These are phyloP conservation scores for Dryobotodes eremita DNA, from an alignment of 2,888 invertebrate genomes.

Conservation along the genomic window DNA sequence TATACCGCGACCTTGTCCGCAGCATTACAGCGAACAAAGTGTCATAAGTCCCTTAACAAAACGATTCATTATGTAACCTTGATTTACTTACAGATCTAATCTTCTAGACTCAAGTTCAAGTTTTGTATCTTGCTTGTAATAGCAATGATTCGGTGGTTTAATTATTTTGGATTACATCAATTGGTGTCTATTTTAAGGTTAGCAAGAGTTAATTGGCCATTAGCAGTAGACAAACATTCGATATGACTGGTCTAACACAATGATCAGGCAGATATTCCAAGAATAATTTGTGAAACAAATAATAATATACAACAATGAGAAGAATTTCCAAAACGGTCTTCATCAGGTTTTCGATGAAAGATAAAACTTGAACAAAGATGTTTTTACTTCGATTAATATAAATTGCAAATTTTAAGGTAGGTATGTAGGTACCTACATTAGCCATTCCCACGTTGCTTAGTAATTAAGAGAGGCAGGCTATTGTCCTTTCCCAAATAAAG, in stretches of 20 bases:
- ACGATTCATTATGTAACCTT: constrained; percentile 61
- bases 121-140: constrained; percentile 41
- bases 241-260: not conserved
- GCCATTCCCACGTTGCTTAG: constrained; percentile 8
- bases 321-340: not conserved
- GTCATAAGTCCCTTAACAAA: constrained; percentile 51
- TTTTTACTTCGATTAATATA: not conserved
- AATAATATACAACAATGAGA: not conserved
- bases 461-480: not conserved
- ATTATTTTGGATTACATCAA: constrained; percentile 11
- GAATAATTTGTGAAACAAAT: no score
- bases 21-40: constrained; percentile 33
- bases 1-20: constrained; percentile 37
- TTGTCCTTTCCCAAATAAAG: constrained; percentile 24
- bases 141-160: constrained; percentile 57
- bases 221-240: not conserved
- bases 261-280: not conserved
- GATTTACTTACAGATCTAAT: constrained; percentile 61
- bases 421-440: not conserved
- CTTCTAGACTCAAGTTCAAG: constrained; percentile 71
- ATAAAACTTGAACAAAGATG: not conserved
- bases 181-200: not conserved
- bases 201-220: not conserved
- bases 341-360: not conserved
- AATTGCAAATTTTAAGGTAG: not conserved